phyloP scores from a whole-genome alignment of 2,888 invertebrate species.

The Sphinx pinastri region DNA sequence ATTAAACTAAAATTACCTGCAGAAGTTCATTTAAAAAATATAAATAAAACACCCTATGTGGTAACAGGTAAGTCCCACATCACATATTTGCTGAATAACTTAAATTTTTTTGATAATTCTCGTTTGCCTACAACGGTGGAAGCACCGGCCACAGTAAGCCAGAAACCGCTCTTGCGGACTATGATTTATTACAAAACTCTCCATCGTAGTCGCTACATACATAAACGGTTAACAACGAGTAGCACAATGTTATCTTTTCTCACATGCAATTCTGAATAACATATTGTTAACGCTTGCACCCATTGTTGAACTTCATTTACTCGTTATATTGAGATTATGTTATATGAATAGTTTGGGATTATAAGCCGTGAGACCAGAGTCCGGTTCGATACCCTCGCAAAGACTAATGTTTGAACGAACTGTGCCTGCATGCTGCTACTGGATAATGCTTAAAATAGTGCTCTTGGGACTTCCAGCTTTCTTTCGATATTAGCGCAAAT shows the following conservation, averaged over 20 bases:
- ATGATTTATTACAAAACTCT: slow-evolving; percentile 43
- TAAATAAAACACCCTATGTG: no score
- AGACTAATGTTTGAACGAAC: no score
- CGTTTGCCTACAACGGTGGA: not conserved
- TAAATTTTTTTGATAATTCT: no score
- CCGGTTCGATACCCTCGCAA: not conserved
- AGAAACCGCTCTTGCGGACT: slow-evolving; percentile 24
- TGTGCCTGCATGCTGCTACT: no score
- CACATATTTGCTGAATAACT: no score
- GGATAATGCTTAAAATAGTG: no score
- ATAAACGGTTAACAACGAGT: not conserved
- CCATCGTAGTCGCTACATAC: slow-evolving; percentile 28
- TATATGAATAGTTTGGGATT: not conserved
- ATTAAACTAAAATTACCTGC: no score
- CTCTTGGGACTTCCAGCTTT: no score
- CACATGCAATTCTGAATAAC: slow-evolving; percentile 23
- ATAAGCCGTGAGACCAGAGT: not conserved
- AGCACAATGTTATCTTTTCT: slow-evolving; percentile 13
- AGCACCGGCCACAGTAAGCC: slow-evolving; percentile 5
- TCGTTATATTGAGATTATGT: not conserved
- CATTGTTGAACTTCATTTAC: not conserved
- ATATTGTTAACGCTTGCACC: slow-evolving; percentile 2
- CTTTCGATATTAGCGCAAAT: no score
- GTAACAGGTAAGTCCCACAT: no score
- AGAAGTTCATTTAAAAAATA: no score